A percentile compares a stretch with the other conserved stretches of the same genome.
Conservation (phyloP, 2,113 vertebrate genomes). For the Pelvicachromis taeniatus region DNA sequence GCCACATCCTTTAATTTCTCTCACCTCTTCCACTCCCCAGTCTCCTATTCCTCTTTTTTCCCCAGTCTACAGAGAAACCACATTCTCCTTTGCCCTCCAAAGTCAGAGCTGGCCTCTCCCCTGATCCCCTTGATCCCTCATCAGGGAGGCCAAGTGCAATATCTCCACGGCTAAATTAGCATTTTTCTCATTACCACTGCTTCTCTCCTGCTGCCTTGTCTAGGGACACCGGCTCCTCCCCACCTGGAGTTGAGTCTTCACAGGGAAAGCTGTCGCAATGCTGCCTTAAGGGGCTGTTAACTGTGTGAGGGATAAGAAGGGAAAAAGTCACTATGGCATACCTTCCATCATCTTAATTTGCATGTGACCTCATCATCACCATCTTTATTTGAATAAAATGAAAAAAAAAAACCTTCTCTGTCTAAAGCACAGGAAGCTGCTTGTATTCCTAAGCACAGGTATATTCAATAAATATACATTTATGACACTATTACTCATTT, state of each 20-base stretch:
- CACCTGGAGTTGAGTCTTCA: not conserved
- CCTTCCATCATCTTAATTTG: not conserved
- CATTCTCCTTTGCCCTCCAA: slow-evolving; percentile 38
- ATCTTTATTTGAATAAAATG: not conserved
- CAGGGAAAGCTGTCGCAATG: slow-evolving; percentile 6
- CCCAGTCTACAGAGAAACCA: slow-evolving; percentile 7
- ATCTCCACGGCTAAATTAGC: slow-evolving; percentile 65
- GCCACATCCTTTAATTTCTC: slow-evolving; percentile 21
- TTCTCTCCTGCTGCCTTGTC: slow-evolving; percentile 44
- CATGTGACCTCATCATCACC: not conserved
- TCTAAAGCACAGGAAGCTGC: not conserved
- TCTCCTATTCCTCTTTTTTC: not conserved
- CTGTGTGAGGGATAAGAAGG: not conserved
- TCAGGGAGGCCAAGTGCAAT: slow-evolving; percentile 64
- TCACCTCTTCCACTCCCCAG: not conserved
- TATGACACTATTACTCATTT: not conserved
- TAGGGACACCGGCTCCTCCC: slow-evolving; percentile 28
- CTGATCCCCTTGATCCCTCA: slow-evolving; percentile 68
- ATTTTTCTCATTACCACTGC: slow-evolving; percentile 73
- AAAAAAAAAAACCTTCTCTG: not conserved
- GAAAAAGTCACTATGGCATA: not conserved
- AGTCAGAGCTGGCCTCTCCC: slow-evolving; percentile 45
- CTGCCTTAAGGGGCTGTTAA: not conserved
- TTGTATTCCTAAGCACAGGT: not conserved
- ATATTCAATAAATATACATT: not conserved